Evolutionary conservation across 2,113 vertebrate species (phyloP).

Genomic region (Podarcis muralis): DNA sequence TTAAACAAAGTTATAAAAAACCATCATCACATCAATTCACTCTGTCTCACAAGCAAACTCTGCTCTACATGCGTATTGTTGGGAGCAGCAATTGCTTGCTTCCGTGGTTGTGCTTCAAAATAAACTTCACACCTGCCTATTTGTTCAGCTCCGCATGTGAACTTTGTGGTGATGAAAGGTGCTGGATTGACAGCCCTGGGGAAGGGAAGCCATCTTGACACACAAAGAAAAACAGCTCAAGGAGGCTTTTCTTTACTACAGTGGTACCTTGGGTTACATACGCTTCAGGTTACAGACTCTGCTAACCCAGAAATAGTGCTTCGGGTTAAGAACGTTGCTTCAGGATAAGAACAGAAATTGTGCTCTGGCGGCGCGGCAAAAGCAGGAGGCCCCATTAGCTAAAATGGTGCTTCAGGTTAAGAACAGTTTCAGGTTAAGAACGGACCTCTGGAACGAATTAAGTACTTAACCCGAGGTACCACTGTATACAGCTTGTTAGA

Average conservation of each 20-base stretch:
- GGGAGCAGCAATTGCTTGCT: neutral
- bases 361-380: too few species aligned
- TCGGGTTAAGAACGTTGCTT: too few species aligned
- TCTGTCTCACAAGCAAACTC: neutral
- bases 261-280: too few species aligned
- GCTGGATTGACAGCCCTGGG: neutral
- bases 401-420: too few species aligned
- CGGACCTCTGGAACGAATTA: too few species aligned
- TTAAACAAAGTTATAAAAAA: neutral
- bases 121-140: constrained; percentile 16
- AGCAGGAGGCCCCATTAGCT: too few species aligned
- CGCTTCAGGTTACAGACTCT: too few species aligned
- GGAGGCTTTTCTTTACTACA: neutral
- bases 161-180: neutral
- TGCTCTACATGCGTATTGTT: neutral
- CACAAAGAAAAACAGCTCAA: neutral
- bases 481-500: neutral
- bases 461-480: too few species aligned
- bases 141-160: constrained; percentile 1
- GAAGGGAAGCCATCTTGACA: neutral
- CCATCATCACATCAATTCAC: neutral
- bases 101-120: neutral
- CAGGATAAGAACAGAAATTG: too few species aligned
- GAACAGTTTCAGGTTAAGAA: too few species aligned
- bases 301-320: too few species aligned